phyloP scores from a whole-genome alignment of 2,113 vertebrate species.

The Pelodiscus sinensis region DNA sequence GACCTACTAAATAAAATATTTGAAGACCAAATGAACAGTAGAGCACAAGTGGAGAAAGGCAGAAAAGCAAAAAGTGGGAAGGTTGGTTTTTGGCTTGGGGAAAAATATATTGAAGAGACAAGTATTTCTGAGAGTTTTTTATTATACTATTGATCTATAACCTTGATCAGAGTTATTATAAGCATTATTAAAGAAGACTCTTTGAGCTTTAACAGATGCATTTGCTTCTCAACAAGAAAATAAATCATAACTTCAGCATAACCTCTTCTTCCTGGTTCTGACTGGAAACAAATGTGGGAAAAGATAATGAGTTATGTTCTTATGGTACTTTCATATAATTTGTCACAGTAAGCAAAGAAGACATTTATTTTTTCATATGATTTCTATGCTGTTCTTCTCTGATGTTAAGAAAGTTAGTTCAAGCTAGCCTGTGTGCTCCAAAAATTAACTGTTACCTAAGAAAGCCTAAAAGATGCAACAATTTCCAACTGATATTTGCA shows the following conservation, averaged over 20 bases:
- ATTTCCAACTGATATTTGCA: neutral
- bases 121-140: neutral
- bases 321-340: neutral
- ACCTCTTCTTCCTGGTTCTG: neutral
- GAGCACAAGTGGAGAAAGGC: neutral
- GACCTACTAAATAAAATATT: neutral
- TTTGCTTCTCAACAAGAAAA: neutral
- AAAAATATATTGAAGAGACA: neutral
- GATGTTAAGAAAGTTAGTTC: neutral
- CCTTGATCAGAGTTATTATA: neutral
- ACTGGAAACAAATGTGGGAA: constrained; percentile 12
- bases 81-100: neutral
- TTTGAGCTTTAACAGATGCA: neutral
- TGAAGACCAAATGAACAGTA: neutral
- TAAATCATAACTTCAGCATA: neutral
- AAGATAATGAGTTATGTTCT: neutral
- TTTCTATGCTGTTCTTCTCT: neutral
- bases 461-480: neutral
- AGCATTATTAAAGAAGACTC: neutral
- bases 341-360: neutral
- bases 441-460: neutral
- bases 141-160: neutral
- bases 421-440: constrained; percentile 5
- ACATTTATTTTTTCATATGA: neutral
- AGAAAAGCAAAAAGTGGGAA: neutral